A percentile compares a stretch with the other conserved stretches of the same genome.
Conservation (phyloP, 2,888 invertebrate species). For the Formica aserva region DNA sequence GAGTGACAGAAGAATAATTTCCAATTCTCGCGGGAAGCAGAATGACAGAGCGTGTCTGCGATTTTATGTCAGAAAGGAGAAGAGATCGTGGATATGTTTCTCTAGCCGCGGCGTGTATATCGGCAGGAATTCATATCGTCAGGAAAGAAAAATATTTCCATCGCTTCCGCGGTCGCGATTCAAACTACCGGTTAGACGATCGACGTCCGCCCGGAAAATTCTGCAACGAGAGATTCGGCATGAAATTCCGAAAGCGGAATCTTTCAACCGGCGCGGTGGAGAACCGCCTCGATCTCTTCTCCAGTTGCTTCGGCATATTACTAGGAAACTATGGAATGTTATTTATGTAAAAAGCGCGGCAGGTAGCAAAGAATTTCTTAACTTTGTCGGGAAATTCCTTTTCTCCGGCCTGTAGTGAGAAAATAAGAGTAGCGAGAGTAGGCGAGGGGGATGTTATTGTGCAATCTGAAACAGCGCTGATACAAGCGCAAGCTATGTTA, state of each 20-base stretch:
- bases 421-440: constrained; percentile 10
- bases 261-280: constrained; percentile 20
- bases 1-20: constrained; percentile 22
- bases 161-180: constrained; percentile 31
- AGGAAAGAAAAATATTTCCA: constrained; percentile 51
- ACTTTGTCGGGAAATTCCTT: constrained; percentile 46
- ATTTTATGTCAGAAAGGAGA: constrained; percentile 27
- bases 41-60: constrained; percentile 32
- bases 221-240: constrained; percentile 31
- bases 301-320: constrained; percentile 44
- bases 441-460: constrained; percentile 14
- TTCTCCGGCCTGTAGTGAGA: constrained; percentile 21
- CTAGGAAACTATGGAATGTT: constrained; percentile 42
- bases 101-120: constrained; percentile 15
- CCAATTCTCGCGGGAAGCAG: constrained; percentile 20
- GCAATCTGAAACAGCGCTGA: constrained; percentile 34
- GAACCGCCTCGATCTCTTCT: constrained; percentile 20
- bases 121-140: constrained; percentile 41
- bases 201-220: constrained; percentile 42
- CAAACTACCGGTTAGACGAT: constrained; percentile 43
- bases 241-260: constrained; percentile 40
- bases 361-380: constrained; percentile 47
- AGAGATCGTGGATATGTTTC: constrained; percentile 33
- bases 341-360: constrained; percentile 47
- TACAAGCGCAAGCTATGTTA: constrained; percentile 23